Percentiles rank a stretch among this genome's conserved stretches.
Evolutionary conservation across 2,797 vertebrate genomes (phyloP).

Genomic region (Capromys pilorides): DNA sequence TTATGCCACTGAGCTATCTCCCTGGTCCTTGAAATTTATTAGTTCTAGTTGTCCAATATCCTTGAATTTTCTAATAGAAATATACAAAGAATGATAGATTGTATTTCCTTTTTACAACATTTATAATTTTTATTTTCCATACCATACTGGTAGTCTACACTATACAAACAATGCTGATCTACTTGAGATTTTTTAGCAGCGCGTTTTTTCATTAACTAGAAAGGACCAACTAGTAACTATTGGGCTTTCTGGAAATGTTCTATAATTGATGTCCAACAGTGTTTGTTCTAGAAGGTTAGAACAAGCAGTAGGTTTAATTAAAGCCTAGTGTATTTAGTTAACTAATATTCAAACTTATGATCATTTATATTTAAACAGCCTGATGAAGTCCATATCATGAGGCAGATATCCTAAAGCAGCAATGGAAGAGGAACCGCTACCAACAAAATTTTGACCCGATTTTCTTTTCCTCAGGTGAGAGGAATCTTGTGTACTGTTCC

Average conservation of each 20-base stretch:
- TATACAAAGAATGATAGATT: not conserved
- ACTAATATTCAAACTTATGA: not conserved
- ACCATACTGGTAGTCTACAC: not conserved
- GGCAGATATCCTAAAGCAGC: not conserved
- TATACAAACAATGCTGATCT: not conserved
- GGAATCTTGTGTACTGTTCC: not conserved
- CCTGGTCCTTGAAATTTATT: not conserved
- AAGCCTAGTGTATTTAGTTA: not conserved
- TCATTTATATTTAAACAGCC: conserved; percentile 29
- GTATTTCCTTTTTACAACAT: not conserved
- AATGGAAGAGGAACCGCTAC: not conserved
- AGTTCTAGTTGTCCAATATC: not conserved
- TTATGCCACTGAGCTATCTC: too few species aligned
- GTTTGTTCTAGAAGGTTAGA: not conserved
- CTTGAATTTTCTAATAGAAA: not conserved
- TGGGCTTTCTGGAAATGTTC: conserved; percentile 29
- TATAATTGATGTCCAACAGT: not conserved
- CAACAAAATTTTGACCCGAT: not conserved
- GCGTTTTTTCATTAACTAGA: not conserved
- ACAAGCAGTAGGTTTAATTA: not conserved
- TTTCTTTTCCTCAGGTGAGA: not conserved
- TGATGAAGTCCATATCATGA: not conserved
- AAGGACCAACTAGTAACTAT: not conserved
- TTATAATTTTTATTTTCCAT: not conserved
- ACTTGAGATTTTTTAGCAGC: not conserved